Evolutionary conservation across 2,797 vertebrate species (phyloP).

Genomic region (Ataeniobius toweri): DNA sequence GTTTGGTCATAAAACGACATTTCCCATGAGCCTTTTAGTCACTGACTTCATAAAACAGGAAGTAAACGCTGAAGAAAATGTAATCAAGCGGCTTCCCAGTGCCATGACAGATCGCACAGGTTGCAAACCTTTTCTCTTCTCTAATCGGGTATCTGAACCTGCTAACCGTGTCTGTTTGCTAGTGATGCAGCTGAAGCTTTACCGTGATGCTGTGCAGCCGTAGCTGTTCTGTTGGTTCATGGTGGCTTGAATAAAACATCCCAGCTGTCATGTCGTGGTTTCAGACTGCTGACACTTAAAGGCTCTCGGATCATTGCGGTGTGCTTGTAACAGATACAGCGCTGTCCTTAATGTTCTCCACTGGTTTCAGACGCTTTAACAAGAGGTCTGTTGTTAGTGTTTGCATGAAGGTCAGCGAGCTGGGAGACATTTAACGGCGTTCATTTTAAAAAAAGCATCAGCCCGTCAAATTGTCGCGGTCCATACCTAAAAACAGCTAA

Average conservation of each 20-base stretch:
- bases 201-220: not conserved
- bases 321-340: not conserved
- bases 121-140: not conserved
- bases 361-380: not conserved
- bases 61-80: conserved; percentile 59
- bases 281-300: not conserved
- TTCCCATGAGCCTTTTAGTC: not conserved
- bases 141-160: not conserved
- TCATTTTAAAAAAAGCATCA: not conserved
- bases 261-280: not conserved
- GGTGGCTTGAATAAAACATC: no score
- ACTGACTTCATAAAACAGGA: conserved; percentile 61
- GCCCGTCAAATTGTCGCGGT: not conserved
- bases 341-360: not conserved
- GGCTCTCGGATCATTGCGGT: not conserved
- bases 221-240: no score
- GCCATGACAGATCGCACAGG: conserved; percentile 17
- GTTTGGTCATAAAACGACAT: not conserved
- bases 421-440: not conserved
- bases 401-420: not conserved
- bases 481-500: not conserved
- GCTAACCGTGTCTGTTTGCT: no score
- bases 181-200: not conserved
- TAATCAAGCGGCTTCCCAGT: conserved; percentile 15
- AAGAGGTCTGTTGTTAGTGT: not conserved